These are phyloP conservation scores for Dufourea novaeangliae DNA, from an alignment of 1,140 invertebrate species.

Conservation along the genomic window DNA sequence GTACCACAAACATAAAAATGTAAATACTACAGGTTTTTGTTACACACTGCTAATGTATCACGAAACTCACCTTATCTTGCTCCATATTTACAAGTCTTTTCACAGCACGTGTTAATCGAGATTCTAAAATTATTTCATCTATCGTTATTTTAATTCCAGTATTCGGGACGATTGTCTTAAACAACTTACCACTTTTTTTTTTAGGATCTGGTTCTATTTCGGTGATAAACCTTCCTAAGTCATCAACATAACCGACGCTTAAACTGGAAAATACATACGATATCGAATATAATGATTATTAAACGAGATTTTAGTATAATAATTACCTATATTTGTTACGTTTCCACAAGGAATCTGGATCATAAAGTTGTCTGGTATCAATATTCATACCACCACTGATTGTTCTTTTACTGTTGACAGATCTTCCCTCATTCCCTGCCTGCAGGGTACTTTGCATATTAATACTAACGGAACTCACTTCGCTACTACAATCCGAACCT, in stretches of 20 bases:
- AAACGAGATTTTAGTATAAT: not conserved
- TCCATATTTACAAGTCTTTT: conserved; percentile 90
- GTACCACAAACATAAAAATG: too few relatives aligned
- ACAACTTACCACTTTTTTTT: conserved; percentile 82
- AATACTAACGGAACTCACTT: conserved; percentile 84
- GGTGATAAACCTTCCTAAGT: conserved; percentile 92
- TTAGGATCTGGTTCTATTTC: conserved; percentile 93
- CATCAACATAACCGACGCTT: conserved; percentile 92
- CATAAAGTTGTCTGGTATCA: conserved; percentile 89
- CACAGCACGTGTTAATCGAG: conserved; percentile 85
- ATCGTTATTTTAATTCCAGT: conserved; percentile 11
- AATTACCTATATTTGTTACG: conserved; percentile 84
- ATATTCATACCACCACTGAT: conserved; percentile 87
- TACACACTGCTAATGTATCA: conserved; percentile 2
- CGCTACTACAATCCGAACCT: conserved; percentile 89
- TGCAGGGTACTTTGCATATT: conserved; percentile 85
- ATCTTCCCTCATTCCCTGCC: conserved; percentile 83
- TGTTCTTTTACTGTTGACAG: conserved; percentile 72
- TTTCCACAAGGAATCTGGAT: conserved; percentile 93
- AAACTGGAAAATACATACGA: conserved; percentile 82
- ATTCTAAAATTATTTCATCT: conserved; percentile 77
- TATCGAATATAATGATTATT: not conserved
- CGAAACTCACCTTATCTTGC: conserved; percentile 85
- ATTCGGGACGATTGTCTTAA: not conserved
- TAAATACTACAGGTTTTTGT: too few relatives aligned